Conservation (phyloP, 2,113 vertebrate species). For the Microtus montanus region DNA sequence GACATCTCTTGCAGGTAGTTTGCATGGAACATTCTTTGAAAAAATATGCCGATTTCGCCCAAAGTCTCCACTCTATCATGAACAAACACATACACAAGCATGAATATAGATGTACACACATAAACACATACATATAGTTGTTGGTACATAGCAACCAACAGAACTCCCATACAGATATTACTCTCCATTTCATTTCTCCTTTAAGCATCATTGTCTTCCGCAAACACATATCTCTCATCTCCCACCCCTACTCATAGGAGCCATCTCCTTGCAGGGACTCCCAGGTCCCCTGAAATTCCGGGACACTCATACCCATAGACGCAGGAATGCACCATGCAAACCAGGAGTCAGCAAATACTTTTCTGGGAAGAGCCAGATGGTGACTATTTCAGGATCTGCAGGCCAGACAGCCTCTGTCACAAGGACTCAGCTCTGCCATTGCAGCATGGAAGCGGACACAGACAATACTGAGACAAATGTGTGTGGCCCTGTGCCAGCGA, state of each 20-base stretch:
- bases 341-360: background rate
- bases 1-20: background rate
- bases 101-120: background rate
- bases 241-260: background rate
- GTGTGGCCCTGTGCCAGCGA: background rate
- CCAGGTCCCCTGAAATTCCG: background rate
- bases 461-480: background rate
- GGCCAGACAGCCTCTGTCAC: background rate
- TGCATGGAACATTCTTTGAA: background rate
- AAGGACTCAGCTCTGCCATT: background rate
- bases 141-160: background rate
- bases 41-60: background rate
- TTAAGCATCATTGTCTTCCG: background rate
- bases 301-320: background rate
- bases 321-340: background rate
- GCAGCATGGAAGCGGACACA: background rate
- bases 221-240: background rate
- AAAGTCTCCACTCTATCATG: background rate
- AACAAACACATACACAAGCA: background rate
- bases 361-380: conserved; percentile 13
- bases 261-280: fast-evolving
- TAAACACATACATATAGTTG: too few species aligned
- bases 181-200: background rate
- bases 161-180: background rate
- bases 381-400: background rate